Evolutionary conservation across 1,140 invertebrate species (phyloP).

Genomic region (Atta texana): DNA sequence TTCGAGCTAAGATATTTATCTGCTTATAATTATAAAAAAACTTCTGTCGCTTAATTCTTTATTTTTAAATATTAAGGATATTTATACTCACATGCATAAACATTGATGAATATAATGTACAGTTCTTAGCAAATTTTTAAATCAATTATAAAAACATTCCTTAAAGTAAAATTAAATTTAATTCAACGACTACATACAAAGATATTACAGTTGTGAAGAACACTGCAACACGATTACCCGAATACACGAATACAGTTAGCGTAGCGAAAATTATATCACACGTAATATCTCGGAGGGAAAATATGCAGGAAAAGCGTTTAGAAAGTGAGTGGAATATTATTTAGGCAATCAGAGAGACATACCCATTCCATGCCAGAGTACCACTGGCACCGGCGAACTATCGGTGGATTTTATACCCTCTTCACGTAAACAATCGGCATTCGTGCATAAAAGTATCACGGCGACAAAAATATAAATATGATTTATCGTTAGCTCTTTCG

Average conservation of each 20-base stretch:
- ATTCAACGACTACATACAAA: not conserved
- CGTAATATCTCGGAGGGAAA: constrained; percentile 5
- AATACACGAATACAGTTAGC: not conserved
- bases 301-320: constrained; percentile 30
- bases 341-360: constrained; percentile 76
- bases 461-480: not conserved
- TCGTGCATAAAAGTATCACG: not conserved
- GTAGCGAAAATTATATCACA: not conserved
- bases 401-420: not conserved
- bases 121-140: not conserved
- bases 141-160: not conserved
- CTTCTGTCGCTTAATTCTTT: not conserved
- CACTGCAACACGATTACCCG: not conserved
- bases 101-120: not conserved
- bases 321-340: not conserved
- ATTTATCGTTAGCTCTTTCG: not conserved
- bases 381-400: constrained; percentile 86
- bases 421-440: constrained; percentile 11
- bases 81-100: not conserved
- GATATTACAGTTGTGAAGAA: not conserved
- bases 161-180: not conserved
- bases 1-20: not conserved
- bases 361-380: constrained; percentile 95
- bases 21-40: not conserved
- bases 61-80: constrained; percentile 22